These are phyloP conservation scores for Myotis findleyi DNA, from an alignment of 2,797 vertebrate genomes.

Conservation along the genomic window DNA sequence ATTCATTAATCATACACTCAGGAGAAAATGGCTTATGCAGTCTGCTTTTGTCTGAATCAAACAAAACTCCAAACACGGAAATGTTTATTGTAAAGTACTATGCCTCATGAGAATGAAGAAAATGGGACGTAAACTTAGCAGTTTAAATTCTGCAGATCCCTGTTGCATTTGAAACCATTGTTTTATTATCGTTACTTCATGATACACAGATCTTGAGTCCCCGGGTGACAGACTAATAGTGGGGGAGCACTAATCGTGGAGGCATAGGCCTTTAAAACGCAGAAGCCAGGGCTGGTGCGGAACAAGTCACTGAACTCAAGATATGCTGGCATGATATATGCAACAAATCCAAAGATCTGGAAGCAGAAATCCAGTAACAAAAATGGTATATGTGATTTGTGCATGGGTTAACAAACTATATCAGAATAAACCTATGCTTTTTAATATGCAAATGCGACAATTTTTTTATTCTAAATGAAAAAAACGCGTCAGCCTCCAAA, in stretches of 20 bases:
- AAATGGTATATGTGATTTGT: not conserved
- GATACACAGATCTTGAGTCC: not conserved
- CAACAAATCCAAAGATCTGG: not conserved
- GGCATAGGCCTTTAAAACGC: not conserved
- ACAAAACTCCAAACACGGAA: not conserved
- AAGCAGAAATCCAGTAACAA: not conserved
- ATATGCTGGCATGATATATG: not conserved
- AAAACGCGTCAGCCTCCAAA: constrained; percentile 24
- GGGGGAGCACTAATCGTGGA: not conserved
- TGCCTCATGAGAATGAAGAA: constrained; percentile 7
- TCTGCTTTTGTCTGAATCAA: constrained; percentile 43
- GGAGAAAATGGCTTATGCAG: constrained; percentile 49
- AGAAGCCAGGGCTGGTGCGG: not conserved
- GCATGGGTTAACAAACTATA: not conserved
- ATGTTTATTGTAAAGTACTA: not conserved
- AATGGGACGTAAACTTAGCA: not conserved
- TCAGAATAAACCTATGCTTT: constrained; percentile 31
- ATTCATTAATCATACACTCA: constrained; percentile 70
- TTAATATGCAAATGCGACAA: not conserved
- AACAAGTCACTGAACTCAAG: not conserved
- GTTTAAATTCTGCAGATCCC: not conserved
- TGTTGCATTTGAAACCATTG: not conserved
- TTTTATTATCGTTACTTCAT: constrained; percentile 11
- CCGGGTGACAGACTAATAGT: not conserved
- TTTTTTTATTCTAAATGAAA: constrained; percentile 39